A percentile compares a stretch with the other conserved stretches of the same genome.
phyloP scores from a whole-genome alignment of 53 echinoderm and acorn worm genomes.

The Patiria pectinifera region DNA sequence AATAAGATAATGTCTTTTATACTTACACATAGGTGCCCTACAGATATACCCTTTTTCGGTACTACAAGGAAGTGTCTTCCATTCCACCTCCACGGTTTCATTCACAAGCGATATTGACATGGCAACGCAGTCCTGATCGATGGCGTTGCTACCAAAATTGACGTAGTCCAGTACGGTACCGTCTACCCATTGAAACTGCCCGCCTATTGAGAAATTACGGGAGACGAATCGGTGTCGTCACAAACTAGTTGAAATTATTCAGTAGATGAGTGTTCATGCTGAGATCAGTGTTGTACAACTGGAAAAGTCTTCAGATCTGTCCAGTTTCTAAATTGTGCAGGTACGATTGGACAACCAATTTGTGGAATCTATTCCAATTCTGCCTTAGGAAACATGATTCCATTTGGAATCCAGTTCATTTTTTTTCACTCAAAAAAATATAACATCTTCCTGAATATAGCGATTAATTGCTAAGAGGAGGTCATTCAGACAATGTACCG shows the following conservation, averaged over 20 bases:
- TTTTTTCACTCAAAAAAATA: no score
- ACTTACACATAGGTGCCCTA: slow-evolving; percentile 31
- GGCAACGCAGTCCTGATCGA: not conserved
- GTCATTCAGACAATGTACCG: no score
- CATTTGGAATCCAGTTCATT: no score
- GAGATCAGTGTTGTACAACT: no score
- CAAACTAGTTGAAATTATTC: not conserved
- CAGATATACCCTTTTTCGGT: not conserved
- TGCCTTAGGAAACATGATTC: no score
- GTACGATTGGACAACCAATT: no score
- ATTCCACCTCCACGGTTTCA: not conserved
- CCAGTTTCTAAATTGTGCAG: no score
- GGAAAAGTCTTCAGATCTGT: no score
- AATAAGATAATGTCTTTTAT: not conserved
- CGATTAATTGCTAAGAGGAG: no score
- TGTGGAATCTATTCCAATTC: no score
- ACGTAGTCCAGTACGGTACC: slow-evolving; percentile 35
- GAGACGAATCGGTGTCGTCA: not conserved
- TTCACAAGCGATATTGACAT: not conserved
- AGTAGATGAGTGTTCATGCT: no score
- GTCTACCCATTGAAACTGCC: slow-evolving; percentile 34
- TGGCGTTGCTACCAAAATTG: not conserved
- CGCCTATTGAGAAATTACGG: not conserved
- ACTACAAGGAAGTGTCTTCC: not conserved
- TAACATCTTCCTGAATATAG: no score